Conservation (phyloP, 2,113 vertebrate species). For the Megalops atlanticus region DNA sequence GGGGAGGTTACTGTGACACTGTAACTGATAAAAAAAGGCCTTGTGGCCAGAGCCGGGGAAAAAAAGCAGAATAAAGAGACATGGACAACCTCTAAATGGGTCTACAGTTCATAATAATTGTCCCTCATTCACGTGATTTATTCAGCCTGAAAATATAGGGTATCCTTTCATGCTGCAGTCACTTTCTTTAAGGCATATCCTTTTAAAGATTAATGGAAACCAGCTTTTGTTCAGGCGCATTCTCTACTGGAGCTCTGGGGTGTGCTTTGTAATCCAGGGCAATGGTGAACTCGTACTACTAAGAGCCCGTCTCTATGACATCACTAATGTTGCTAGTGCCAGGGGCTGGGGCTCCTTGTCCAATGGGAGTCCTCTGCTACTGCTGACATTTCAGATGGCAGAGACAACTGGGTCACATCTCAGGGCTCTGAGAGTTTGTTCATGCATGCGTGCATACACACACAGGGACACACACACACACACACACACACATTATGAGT, state of each 20-base stretch:
- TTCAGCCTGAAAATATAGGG: neutral
- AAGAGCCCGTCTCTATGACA: neutral
- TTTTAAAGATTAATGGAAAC: slow-evolving; percentile 6
- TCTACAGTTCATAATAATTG: neutral
- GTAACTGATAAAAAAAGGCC: neutral
- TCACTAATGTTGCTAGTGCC: neutral
- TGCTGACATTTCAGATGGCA: slow-evolving; percentile 4
- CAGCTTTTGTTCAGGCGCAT: neutral
- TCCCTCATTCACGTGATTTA: neutral
- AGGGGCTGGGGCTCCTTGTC: neutral
- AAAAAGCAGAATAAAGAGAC: neutral
- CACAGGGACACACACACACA: neutral
- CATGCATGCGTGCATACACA: slow-evolving; percentile 5
- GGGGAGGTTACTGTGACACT: neutral
- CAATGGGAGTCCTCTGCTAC: neutral
- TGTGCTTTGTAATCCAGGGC: neutral
- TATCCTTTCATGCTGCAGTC: neutral
- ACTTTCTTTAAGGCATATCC: neutral
- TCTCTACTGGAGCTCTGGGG: neutral
- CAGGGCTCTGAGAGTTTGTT: neutral
- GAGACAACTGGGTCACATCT: neutral
- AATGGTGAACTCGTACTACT: neutral
- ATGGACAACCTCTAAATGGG: neutral
- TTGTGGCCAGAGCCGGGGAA: neutral
- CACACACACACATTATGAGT: neutral